Evolutionary conservation across 2,797 vertebrate species (phyloP).

Genomic region (Coregonus sp.): DNA sequence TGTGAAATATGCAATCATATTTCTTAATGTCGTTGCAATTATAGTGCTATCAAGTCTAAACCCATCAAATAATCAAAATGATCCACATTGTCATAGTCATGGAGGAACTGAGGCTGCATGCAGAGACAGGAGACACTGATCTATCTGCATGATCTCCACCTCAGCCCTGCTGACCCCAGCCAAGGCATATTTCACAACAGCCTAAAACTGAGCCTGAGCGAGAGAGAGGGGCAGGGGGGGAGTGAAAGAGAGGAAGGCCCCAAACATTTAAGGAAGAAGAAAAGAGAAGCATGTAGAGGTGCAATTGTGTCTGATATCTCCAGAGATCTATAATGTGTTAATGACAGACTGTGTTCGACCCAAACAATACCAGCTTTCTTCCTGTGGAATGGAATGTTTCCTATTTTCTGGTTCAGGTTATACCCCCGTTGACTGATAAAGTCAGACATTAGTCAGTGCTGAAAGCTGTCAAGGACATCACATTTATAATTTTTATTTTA

Average conservation of each 20-base stretch:
- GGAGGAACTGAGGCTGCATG: neutral
- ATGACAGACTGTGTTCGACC: neutral
- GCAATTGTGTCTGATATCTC: slow-evolving; percentile 15
- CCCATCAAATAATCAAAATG: slow-evolving; percentile 3
- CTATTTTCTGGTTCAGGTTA: neutral
- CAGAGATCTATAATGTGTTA: slow-evolving; percentile 14
- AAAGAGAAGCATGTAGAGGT: slow-evolving; percentile 6
- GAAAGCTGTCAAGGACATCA: neutral
- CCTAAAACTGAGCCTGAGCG: slow-evolving; percentile 12
- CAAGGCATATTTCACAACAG: no score
- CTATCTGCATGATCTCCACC: neutral
- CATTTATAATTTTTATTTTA: neutral
- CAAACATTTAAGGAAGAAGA: neutral
- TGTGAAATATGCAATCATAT: neutral
- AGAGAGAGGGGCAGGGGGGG: no score
- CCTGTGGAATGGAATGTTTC: slow-evolving; percentile 29
- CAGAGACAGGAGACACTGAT: neutral
- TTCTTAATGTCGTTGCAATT: neutral
- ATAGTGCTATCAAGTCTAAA: neutral
- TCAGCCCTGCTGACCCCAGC: neutral
- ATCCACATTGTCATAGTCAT: no score
- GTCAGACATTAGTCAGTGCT: neutral
- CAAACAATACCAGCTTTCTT: slow-evolving; percentile 28
- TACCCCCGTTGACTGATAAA: neutral
- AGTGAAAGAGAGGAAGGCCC: neutral